Percentiles rank a stretch among this genome's conserved stretches.
Evolutionary conservation across 2,888 invertebrate genomes (phyloP).

Genomic region (Anthoptus insignis): DNA sequence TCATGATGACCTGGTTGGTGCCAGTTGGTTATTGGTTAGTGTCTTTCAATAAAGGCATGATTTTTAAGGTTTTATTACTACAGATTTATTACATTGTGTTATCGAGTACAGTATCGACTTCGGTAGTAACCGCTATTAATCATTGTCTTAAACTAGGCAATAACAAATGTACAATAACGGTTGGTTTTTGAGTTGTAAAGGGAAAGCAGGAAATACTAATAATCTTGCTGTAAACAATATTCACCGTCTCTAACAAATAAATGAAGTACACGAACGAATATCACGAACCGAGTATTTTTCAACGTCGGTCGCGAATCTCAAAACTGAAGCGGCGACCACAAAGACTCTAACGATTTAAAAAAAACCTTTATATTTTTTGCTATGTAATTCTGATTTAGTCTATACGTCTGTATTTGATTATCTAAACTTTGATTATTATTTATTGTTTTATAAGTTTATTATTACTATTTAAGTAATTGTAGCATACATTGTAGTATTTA

Average conservation of each 20-base stretch:
- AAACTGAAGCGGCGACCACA: conserved; percentile 74
- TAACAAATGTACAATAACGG: conserved; percentile 43
- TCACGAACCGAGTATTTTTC: conserved; percentile 83
- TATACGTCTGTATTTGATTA: too few relatives aligned
- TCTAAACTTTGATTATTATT: too few relatives aligned
- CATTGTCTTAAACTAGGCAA: conserved; percentile 14
- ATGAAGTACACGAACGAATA: conserved; percentile 81
- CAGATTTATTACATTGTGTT: conserved; percentile 38
- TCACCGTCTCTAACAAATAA: conserved; percentile 72
- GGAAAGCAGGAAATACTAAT: conserved; percentile 66
- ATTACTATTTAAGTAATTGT: too few relatives aligned
- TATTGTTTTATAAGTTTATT: too few relatives aligned
- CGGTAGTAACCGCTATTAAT: conserved; percentile 13
- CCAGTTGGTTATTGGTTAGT: too few relatives aligned
- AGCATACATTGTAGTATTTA: too few relatives aligned
- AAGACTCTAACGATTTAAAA: conserved; percentile 58
- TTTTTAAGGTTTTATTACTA: too few relatives aligned
- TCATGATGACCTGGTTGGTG: too few relatives aligned
- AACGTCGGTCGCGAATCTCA: conserved; percentile 75
- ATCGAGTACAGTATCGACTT: background rate
- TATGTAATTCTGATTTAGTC: conserved; percentile 34
- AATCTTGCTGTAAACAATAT: conserved; percentile 71
- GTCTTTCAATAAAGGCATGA: too few relatives aligned
- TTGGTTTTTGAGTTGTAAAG: conserved; percentile 56
- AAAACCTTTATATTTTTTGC: conserved; percentile 63